These are phyloP conservation scores for Andrena minutula DNA, from an alignment of 2,888 invertebrate genomes.

Conservation along the genomic window DNA sequence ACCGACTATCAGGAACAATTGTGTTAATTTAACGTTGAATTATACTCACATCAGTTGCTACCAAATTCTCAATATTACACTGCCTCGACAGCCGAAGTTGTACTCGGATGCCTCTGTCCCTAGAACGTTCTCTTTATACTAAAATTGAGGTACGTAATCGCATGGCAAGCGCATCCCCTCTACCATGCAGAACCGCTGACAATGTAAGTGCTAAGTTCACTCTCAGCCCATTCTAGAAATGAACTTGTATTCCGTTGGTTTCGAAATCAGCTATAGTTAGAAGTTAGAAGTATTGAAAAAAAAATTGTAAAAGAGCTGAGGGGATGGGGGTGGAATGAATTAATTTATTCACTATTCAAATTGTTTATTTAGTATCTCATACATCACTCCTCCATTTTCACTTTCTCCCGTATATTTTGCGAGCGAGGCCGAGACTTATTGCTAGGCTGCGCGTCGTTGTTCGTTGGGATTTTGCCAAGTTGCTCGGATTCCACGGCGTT, in stretches of 20 bases:
- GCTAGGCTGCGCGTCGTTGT: not conserved
- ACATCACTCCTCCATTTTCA: constrained; percentile 7
- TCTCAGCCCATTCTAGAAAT: constrained; percentile 11
- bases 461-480: constrained; percentile 7
- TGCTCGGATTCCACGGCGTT: constrained; percentile 61
- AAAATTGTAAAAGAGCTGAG: too few relatives aligned
- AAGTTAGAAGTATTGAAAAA: too few relatives aligned
- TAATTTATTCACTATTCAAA: not conserved
- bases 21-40: constrained; percentile 17
- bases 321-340: too few relatives aligned
- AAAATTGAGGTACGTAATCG: constrained; percentile 60
- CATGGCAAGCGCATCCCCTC: constrained; percentile 67
- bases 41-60: constrained; percentile 42
- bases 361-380: constrained; percentile 21
- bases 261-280: too few relatives aligned
- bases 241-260: constrained; percentile 1
- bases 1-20: constrained; percentile 1
- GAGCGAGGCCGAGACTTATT: constrained; percentile 31
- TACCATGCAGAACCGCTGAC: constrained; percentile 44
- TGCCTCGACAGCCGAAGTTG: constrained; percentile 11
- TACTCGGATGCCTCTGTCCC: constrained; percentile 43
- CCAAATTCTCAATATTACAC: constrained; percentile 45
- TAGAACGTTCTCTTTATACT: constrained; percentile 66
- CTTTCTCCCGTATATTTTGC: constrained; percentile 21
- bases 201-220: constrained; percentile 36